These are phyloP conservation scores for Mustela erminea DNA, from an alignment of 2,797 vertebrate species.

Conservation along the genomic window DNA sequence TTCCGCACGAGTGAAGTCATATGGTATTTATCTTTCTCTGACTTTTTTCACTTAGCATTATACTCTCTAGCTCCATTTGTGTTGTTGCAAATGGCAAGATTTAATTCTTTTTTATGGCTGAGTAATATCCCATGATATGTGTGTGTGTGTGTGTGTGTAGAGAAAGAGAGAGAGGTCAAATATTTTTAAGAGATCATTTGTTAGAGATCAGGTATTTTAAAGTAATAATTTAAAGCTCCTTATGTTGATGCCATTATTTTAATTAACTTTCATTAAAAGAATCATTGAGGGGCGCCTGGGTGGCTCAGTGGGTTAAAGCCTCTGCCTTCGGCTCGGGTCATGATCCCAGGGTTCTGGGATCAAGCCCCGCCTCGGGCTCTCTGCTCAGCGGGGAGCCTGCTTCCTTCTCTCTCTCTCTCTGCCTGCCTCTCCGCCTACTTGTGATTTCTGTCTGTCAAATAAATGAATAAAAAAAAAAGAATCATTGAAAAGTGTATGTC, in stretches of 20 bases:
- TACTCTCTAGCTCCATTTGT: not conserved
- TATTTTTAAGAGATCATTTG: conserved; percentile 27
- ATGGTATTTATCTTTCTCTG: not conserved
- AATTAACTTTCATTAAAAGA: not conserved
- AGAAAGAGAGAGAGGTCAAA: not conserved
- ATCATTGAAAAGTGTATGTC: not conserved
- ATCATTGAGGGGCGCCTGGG: not conserved
- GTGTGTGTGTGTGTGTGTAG: no score
- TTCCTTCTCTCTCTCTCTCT: no score
- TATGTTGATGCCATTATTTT: conserved; percentile 40
- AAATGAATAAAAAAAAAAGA: not conserved
- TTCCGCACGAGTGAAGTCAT: not conserved
- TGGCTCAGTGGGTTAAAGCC: no score
- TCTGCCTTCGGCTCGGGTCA: no score
- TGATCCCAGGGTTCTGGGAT: no score
- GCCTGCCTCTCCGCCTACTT: no score
- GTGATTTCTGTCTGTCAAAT: no score
- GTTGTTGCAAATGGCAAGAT: not conserved
- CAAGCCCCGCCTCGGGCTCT: no score
- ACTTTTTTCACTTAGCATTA: not conserved
- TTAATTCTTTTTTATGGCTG: not conserved
- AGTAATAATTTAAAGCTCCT: conserved; percentile 41
- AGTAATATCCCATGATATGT: not conserved
- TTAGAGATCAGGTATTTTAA: conserved; percentile 44
- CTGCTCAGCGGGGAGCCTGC: no score